Conservation (phyloP, 2,797 vertebrate species). For the Psittacula echo region DNA sequence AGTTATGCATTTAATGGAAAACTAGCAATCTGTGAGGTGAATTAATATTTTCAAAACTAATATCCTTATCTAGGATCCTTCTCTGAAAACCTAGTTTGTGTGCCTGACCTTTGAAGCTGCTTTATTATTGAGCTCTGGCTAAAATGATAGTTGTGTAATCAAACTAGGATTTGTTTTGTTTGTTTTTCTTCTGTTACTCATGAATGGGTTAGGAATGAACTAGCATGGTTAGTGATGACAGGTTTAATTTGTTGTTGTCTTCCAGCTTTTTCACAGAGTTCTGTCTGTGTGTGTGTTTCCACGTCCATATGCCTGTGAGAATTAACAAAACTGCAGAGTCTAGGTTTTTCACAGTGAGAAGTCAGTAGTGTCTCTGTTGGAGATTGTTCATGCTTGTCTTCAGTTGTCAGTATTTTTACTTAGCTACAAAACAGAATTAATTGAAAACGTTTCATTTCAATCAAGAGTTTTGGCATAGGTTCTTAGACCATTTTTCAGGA, state of each 20-base stretch:
- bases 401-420: background rate
- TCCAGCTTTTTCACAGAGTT: slow-evolving; percentile 8
- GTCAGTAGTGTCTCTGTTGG: background rate
- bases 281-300: background rate
- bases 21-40: background rate
- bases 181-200: slow-evolving; percentile 20
- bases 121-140: background rate
- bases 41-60: background rate
- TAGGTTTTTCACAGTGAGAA: background rate
- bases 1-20: background rate
- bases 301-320: background rate
- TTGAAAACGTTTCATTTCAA: background rate
- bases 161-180: background rate
- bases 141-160: background rate
- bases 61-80: background rate
- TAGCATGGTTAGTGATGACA: background rate
- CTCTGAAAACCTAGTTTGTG: background rate
- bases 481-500: background rate
- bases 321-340: background rate
- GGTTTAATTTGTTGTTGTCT: slow-evolving; percentile 9
- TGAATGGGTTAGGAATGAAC: slow-evolving; percentile 46
- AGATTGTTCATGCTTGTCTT: background rate
- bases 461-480: background rate
- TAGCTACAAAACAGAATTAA: background rate
- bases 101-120: background rate